phyloP scores from a whole-genome alignment of 2,888 invertebrate species.

The Dioctria rufipes region DNA sequence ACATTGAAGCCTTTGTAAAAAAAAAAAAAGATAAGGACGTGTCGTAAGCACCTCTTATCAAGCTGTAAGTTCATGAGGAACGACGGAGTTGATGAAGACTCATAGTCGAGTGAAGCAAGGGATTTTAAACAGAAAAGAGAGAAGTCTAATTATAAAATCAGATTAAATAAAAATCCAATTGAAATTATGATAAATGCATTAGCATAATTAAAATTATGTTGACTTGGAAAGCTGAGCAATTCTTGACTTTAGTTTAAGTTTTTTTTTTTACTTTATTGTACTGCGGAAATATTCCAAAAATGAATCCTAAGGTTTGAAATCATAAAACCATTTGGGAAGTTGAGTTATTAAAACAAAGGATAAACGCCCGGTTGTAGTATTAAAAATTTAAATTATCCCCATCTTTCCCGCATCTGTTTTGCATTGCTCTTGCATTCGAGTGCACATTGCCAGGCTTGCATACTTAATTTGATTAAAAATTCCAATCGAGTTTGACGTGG shows the following conservation, averaged over 20 bases:
- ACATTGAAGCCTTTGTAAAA: too few species aligned
- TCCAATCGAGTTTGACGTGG: constrained; percentile 40
- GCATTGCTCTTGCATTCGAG: constrained; percentile 36
- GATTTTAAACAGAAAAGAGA: too few species aligned
- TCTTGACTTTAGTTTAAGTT: not conserved
- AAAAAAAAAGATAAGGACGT: too few species aligned
- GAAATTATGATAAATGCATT: too few species aligned
- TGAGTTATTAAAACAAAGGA: not conserved
- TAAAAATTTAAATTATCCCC: constrained; percentile 22
- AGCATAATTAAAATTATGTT: too few species aligned
- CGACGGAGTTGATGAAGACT: too few species aligned
- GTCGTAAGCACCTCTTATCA: too few species aligned
- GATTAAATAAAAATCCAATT: too few species aligned
- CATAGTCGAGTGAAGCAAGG: too few species aligned
- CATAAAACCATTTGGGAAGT: not conserved
- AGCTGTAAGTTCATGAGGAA: too few species aligned
- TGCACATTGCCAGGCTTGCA: constrained; percentile 36
- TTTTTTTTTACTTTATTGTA: not conserved
- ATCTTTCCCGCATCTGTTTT: constrained; percentile 5
- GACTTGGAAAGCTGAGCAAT: not conserved
- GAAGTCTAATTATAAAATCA: too few species aligned
- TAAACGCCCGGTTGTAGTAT: not conserved
- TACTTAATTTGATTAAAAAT: constrained; percentile 44
- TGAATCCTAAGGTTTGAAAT: not conserved
- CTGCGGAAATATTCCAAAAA: not conserved